phyloP scores from a whole-genome alignment of 2,888 invertebrate genomes.

The Deroplatys truncata region DNA sequence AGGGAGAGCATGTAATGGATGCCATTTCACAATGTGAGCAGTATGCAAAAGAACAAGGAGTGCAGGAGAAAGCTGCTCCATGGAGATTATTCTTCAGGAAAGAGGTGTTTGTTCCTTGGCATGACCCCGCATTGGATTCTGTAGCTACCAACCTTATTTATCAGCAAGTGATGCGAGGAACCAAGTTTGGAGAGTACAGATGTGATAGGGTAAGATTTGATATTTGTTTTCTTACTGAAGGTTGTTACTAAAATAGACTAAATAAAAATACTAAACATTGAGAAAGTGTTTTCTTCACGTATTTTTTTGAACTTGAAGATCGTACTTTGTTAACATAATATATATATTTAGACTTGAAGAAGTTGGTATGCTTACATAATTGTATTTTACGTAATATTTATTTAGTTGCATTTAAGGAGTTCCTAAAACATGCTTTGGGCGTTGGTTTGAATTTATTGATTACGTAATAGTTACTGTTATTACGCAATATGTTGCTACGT shows the following conservation, averaged over 20 bases:
- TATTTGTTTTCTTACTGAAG: background rate
- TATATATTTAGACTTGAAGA: too few species aligned
- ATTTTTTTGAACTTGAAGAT: too few species aligned
- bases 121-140: constrained; percentile 75
- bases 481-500: too few species aligned
- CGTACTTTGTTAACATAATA: too few species aligned
- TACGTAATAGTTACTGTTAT: too few species aligned
- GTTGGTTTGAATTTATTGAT: too few species aligned
- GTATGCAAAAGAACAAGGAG: constrained; percentile 86
- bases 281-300: too few species aligned
- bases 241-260: constrained; percentile 27
- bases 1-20: constrained; percentile 90
- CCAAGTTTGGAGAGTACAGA: constrained; percentile 89
- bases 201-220: constrained; percentile 52
- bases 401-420: too few species aligned
- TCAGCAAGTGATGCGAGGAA: constrained; percentile 79
- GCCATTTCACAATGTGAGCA: constrained; percentile 96
- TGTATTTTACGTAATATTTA: too few species aligned
- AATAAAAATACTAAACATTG: background rate
- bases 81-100: constrained; percentile 85
- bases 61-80: constrained; percentile 76
- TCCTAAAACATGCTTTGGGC: too few species aligned
- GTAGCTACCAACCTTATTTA: constrained; percentile 86
- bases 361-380: too few species aligned
- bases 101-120: constrained; percentile 92